Conservation (phyloP, 2,797 vertebrate genomes). For the Champsocephalus esox region DNA sequence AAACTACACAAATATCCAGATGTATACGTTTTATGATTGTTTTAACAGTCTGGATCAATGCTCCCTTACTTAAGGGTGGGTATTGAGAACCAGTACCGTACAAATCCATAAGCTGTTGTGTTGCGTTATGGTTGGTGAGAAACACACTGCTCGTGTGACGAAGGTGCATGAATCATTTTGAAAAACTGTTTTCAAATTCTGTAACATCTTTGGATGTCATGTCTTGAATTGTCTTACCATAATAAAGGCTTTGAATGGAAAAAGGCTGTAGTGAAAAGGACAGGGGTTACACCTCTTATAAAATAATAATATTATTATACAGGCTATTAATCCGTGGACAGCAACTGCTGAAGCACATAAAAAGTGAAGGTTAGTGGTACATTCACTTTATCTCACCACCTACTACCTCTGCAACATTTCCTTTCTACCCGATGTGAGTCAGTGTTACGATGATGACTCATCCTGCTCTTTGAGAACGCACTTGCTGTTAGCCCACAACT, state of each 20-base stretch:
- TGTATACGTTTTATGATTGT: too few relatives aligned
- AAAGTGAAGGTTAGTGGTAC: slow-evolving; percentile 1
- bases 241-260: background rate
- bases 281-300: background rate
- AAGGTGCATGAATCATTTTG: too few relatives aligned
- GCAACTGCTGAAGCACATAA: slow-evolving; percentile 16
- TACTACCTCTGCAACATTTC: slow-evolving; percentile 27
- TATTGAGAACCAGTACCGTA: too few relatives aligned
- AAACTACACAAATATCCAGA: too few relatives aligned
- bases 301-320: background rate
- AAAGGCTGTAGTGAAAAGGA: background rate
- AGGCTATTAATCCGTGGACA: background rate
- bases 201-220: too few relatives aligned
- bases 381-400: slow-evolving; percentile 30
- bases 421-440: slow-evolving; percentile 32
- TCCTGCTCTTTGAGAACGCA: slow-evolving; percentile 24
- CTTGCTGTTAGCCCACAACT: slow-evolving; percentile 26
- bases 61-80: too few relatives aligned
- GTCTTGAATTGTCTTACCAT: background rate
- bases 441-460: slow-evolving; percentile 49
- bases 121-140: too few relatives aligned
- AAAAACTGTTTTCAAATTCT: too few relatives aligned
- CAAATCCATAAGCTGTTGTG: too few relatives aligned
- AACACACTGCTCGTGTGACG: too few relatives aligned
- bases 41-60: too few relatives aligned